phyloP scores from a whole-genome alignment of 2,888 invertebrate species.

The Amblyjoppa fuscipennis region DNA sequence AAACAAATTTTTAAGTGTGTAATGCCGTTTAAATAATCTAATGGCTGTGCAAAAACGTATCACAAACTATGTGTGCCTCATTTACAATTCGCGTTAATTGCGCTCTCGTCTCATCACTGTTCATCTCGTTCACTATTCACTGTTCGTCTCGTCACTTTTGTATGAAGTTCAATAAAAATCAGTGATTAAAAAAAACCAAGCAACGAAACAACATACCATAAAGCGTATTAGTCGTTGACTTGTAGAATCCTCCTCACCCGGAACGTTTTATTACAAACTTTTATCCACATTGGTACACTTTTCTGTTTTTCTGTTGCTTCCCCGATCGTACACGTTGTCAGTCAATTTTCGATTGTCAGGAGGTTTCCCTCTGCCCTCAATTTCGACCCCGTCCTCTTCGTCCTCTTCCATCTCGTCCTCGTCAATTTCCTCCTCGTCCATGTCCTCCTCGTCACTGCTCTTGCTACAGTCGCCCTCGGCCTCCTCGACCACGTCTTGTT shows the following conservation, averaged over 20 bases:
- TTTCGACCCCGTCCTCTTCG: slow-evolving; percentile 67
- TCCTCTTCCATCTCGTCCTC: slow-evolving; percentile 65
- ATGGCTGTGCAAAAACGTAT: slow-evolving; percentile 55
- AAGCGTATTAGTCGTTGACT: not conserved
- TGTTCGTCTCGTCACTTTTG: not conserved
- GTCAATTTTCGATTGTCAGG: slow-evolving; percentile 31
- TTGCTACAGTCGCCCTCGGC: slow-evolving; percentile 77
- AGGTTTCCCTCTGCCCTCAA: slow-evolving; percentile 16
- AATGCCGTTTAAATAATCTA: slow-evolving; percentile 47
- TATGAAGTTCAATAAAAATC: slow-evolving; percentile 8
- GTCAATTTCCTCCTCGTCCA: slow-evolving; percentile 64
- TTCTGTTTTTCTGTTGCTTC: slow-evolving; percentile 45
- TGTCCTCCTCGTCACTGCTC: slow-evolving; percentile 71
- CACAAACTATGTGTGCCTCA: slow-evolving; percentile 50
- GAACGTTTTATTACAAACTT: slow-evolving; percentile 31
- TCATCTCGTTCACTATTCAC: not conserved
- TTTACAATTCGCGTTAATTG: slow-evolving; percentile 7
- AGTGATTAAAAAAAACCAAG: slow-evolving; percentile 6
- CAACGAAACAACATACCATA: not conserved
- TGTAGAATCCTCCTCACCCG: not conserved
- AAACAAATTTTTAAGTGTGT: slow-evolving; percentile 1
- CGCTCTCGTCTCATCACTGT: not conserved
- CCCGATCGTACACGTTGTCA: slow-evolving; percentile 13
- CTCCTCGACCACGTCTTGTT: slow-evolving; percentile 83
- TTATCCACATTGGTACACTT: slow-evolving; percentile 61